phyloP scores from a whole-genome alignment of 2,888 invertebrate species.

The Drosophila neotestacea region DNA sequence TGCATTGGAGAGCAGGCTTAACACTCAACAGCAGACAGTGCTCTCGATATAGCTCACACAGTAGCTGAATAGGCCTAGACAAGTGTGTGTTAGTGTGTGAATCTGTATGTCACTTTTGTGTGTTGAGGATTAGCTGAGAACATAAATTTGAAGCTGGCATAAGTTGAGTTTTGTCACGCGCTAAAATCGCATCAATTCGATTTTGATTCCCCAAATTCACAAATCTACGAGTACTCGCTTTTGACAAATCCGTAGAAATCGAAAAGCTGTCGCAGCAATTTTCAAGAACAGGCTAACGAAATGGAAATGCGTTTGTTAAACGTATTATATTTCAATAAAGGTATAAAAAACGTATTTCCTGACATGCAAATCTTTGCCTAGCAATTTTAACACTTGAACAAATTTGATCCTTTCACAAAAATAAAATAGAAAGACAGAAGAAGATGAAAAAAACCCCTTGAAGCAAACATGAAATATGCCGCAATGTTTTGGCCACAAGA shows the following conservation, averaged over 20 bases:
- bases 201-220: constrained; percentile 22
- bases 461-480: constrained; percentile 79
- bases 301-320: constrained; percentile 46
- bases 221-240: constrained; percentile 2
- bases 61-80: constrained; percentile 25
- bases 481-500: constrained; percentile 73
- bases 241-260: constrained; percentile 14
- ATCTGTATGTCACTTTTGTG: constrained; percentile 15
- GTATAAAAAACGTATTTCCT: constrained; percentile 50
- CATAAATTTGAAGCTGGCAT: constrained; percentile 63
- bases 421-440: not conserved
- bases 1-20: constrained; percentile 64
- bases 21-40: constrained; percentile 42
- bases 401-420: constrained; percentile 52
- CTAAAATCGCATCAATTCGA: constrained; percentile 32
- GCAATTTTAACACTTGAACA: constrained; percentile 77
- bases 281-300: constrained; percentile 40
- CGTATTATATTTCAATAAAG: constrained; percentile 78
- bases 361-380: constrained; percentile 76
- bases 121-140: constrained; percentile 62
- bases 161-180: constrained; percentile 79
- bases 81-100: constrained; percentile 2
- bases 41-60: constrained; percentile 15
- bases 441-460: constrained; percentile 36
- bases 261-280: constrained; percentile 35